Evolutionary conservation across 2,113 vertebrate species (phyloP).

Genomic region (Heterotilapia buettikoferi): DNA sequence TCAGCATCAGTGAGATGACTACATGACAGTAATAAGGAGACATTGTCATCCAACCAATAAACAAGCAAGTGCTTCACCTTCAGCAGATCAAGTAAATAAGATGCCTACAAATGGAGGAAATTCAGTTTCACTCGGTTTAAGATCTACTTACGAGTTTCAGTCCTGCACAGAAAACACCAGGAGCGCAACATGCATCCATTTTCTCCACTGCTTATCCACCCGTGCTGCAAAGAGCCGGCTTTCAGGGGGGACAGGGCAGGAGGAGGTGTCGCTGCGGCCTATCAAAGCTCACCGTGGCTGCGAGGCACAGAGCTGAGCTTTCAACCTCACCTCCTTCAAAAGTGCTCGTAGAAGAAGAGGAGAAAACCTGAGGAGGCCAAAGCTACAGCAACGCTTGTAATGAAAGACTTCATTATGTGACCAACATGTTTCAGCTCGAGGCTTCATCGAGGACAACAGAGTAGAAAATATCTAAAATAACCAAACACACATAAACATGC

Average conservation of each 20-base stretch:
- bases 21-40: background rate
- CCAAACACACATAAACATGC: background rate
- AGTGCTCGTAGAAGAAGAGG: background rate
- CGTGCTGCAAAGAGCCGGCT: background rate
- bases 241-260: background rate
- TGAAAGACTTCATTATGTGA: background rate
- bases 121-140: background rate
- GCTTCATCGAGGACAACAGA: background rate
- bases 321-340: background rate
- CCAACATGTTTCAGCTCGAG: background rate
- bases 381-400: background rate
- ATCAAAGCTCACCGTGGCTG: background rate
- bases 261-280: background rate
- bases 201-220: accelerated
- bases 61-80: background rate
- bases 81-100: background rate
- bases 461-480: background rate
- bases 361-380: background rate
- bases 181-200: background rate
- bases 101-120: background rate
- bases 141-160: background rate
- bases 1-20: background rate
- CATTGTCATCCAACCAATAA: background rate
- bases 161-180: background rate
- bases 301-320: background rate